These are phyloP conservation scores for Ophion slaviceki DNA, from an alignment of 2,888 invertebrate genomes.

Conservation along the genomic window DNA sequence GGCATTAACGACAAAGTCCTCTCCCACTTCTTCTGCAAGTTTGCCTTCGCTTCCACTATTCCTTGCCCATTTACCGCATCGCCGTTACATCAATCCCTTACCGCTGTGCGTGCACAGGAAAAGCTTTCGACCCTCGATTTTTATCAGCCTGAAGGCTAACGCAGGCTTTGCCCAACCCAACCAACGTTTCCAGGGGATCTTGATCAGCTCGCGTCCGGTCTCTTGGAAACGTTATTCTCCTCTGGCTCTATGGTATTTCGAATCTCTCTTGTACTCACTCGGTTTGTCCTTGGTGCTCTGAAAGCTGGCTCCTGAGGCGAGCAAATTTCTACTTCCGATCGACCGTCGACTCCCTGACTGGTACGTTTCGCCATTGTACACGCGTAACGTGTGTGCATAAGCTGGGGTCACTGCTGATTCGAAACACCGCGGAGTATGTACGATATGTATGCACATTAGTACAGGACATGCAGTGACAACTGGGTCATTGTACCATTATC, in stretches of 20 bases:
- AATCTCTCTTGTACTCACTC: constrained; percentile 21
- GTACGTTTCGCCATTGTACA: neutral
- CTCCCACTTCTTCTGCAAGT: constrained; percentile 30
- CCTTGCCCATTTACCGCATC: constrained; percentile 26
- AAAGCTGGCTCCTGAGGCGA: neutral
- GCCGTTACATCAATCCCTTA: constrained; percentile 33
- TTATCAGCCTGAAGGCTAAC: neutral
- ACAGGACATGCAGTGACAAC: neutral
- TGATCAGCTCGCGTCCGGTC: constrained; percentile 25
- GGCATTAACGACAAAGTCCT: constrained; percentile 58
- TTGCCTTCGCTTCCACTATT: constrained; percentile 7
- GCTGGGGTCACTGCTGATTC: neutral
- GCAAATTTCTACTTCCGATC: constrained; percentile 23
- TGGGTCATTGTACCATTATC: neutral
- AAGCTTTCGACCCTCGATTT: constrained; percentile 55
- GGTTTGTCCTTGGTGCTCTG: constrained; percentile 1
- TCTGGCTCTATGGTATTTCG: constrained; percentile 51
- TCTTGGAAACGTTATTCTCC: constrained; percentile 27
- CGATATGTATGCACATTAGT: neutral
- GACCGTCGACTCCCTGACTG: neutral
- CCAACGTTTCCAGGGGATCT: constrained; percentile 34
- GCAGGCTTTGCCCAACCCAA: constrained; percentile 61
- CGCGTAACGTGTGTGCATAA: neutral
- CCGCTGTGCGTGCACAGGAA: constrained; percentile 23
- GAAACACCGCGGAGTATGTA: neutral